Evolutionary conservation across 2,113 vertebrate species (phyloP).

Genomic region (Pelecanus crispus): DNA sequence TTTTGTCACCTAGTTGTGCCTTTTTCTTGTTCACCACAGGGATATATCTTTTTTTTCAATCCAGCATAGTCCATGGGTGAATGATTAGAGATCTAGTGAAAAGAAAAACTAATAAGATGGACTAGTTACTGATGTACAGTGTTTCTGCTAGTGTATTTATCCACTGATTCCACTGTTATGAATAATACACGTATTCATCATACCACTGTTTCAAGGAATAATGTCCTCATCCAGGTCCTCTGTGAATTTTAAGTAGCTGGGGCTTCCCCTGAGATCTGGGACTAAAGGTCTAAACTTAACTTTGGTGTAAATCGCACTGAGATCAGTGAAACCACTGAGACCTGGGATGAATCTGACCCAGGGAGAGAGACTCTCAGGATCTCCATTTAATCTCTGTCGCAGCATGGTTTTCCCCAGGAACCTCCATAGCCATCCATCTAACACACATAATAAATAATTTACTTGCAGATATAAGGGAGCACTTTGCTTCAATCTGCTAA

Average conservation of each 20-base stretch:
- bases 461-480: constrained; percentile 5
- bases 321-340: constrained; percentile 2
- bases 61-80: neutral
- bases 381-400: constrained; percentile 22
- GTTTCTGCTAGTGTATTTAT: neutral
- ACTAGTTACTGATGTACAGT: neutral
- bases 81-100: neutral
- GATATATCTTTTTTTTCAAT: neutral
- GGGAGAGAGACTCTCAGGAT: neutral
- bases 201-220: neutral
- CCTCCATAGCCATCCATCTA: constrained; percentile 33
- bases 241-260: constrained; percentile 26
- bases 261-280: constrained; percentile 12
- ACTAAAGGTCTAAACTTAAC: neutral
- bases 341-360: neutral
- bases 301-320: constrained; percentile 14
- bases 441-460: constrained; percentile 61
- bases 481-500: constrained; percentile 52
- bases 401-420: constrained; percentile 38
- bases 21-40: neutral
- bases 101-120: neutral
- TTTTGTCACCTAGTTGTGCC: neutral
- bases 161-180: constrained; percentile 1
- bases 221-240: neutral
- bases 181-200: constrained; percentile 47